Conservation (phyloP, 2,888 invertebrate genomes). For the Drosophila formosana region DNA sequence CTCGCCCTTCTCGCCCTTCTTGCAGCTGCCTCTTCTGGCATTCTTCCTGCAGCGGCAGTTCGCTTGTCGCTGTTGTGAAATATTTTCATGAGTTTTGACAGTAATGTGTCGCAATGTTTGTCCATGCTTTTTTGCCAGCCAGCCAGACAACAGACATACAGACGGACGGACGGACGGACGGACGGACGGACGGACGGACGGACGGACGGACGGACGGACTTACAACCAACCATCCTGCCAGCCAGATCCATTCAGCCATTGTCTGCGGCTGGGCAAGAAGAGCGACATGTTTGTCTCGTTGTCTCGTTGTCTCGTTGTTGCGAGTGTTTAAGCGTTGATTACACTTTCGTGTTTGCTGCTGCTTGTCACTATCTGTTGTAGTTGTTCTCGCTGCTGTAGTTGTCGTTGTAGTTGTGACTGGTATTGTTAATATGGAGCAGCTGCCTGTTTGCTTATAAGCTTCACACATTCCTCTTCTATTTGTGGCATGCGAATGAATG, state of each 20-base stretch:
- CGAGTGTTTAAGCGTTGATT: slow-evolving; percentile 81
- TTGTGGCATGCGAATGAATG: background rate
- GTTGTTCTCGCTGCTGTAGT: slow-evolving; percentile 31
- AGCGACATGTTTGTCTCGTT: slow-evolving; percentile 63
- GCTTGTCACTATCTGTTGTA: slow-evolving; percentile 66
- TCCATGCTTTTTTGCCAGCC: slow-evolving; percentile 64
- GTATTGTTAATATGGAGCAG: slow-evolving; percentile 38
- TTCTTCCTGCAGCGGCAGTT: slow-evolving; percentile 42
- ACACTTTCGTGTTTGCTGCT: slow-evolving; percentile 77
- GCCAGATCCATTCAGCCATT: slow-evolving; percentile 38
- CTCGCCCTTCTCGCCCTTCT: background rate
- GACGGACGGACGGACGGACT: slow-evolving; percentile 21
- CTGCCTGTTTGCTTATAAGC: slow-evolving; percentile 37
- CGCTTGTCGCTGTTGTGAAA: slow-evolving; percentile 72
- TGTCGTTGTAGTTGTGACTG: slow-evolving; percentile 21
- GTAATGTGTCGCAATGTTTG: slow-evolving; percentile 81
- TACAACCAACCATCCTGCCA: slow-evolving; percentile 9
- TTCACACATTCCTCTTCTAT: slow-evolving; percentile 8
- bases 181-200: slow-evolving; percentile 26
- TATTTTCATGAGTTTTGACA: slow-evolving; percentile 81
- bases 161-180: slow-evolving; percentile 28
- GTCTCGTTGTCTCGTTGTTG: slow-evolving; percentile 57
- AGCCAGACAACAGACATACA: slow-evolving; percentile 22
- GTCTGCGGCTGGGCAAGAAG: slow-evolving; percentile 57
- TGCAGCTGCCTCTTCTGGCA: background rate